A percentile compares a stretch with the other conserved stretches of the same genome.
Evolutionary conservation across 2,888 invertebrate genomes (phyloP).

Genomic region (Drosophila imparisetae): DNA sequence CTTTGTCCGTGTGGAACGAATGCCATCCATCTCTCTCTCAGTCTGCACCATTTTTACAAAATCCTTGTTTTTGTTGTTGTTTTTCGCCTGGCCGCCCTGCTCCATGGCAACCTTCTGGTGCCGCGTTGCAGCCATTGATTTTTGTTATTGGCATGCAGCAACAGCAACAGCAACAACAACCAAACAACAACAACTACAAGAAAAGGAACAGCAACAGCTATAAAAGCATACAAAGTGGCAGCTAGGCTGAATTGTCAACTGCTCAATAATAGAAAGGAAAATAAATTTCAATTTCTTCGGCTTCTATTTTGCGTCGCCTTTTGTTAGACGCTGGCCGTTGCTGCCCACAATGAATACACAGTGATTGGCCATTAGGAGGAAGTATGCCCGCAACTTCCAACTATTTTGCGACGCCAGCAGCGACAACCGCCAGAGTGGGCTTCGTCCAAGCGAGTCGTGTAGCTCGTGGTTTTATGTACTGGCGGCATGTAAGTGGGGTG

Average conservation of each 20-base stretch:
- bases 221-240: conserved; percentile 44
- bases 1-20: conserved; percentile 52
- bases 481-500: conserved; percentile 73
- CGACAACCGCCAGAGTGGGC: conserved; percentile 48
- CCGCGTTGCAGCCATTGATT: conserved; percentile 68
- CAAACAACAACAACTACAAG: conserved; percentile 22
- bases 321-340: conserved; percentile 49
- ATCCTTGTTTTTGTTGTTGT: conserved; percentile 32
- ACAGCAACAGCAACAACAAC: conserved; percentile 16
- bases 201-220: conserved; percentile 1
- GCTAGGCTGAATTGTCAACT: conserved; percentile 55
- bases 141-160: conserved; percentile 67
- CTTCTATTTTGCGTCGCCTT: conserved; percentile 21
- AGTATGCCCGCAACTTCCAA: conserved; percentile 55
- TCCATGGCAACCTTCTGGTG: conserved; percentile 63
- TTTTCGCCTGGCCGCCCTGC: conserved; percentile 13
- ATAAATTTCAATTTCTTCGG: conserved; percentile 38
- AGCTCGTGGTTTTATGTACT: conserved; percentile 74
- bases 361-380: conserved; percentile 30
- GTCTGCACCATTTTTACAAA: background rate
- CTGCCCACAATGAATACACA: conserved; percentile 23
- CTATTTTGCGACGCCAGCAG: conserved; percentile 48
- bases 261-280: conserved; percentile 36
- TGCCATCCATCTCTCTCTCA: conserved; percentile 32
- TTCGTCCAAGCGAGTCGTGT: conserved; percentile 71